Base-by-base conservation (phyloP, 2,888 invertebrate species). In the Brassicogethes aeneus region DNA sequence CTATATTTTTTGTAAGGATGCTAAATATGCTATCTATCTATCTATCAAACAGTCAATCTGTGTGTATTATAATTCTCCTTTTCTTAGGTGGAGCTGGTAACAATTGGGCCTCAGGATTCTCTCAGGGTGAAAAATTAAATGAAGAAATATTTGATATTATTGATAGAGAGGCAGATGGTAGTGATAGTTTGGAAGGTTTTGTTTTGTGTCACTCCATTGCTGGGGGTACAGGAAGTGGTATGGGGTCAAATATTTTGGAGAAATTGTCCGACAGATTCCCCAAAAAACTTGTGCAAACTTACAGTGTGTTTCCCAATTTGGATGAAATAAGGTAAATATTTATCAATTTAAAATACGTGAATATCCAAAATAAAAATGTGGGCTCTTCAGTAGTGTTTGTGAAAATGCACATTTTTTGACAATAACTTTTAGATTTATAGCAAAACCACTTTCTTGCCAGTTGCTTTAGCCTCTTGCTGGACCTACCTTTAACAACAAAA, bases 1-100 rank as follows among this genome's bases (percentile, higher is more conserved):
- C n/a, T n/a, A n/a, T n/a, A n/a, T n/a, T n/a, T n/a, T n/a, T n/a
- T n/a, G n/a, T n/a, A n/a, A n/a, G n/a, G n/a, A n/a, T n/a, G n/a
- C n/a, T n/a, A n/a, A n/a, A n/a, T n/a, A n/a, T n/a, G n/a, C n/a
- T n/a, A n/a, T n/a, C n/a, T n/a, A n/a, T n/a, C n/a, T n/a, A n/a
- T n/a, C n/a, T n/a, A n/a, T n/a, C n/a, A n/a, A n/a, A n/a, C n/a
- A n/a, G n/a, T n/a, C n/a, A n/a, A n/a, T n/a, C n/a, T n/a, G n/a
- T n/a, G n/a, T n/a, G n/a, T n/a, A n/a, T n/a, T n/a, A n/a, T n/a
- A n/a, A n/a, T n/a, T n/a, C n/a, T n/a, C n/a, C n/a, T n/a, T n/a
- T n/a, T n/a, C n/a, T n/a, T n/a, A n/a, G n/a, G 96, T 39, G 97
- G 99, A 42, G 99, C 99, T 3, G 99, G 99, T 36, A 99, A 99